These are phyloP conservation scores for Leptopilina clavipes DNA, from an alignment of 1,140 invertebrate species.

Conservation along the genomic window DNA sequence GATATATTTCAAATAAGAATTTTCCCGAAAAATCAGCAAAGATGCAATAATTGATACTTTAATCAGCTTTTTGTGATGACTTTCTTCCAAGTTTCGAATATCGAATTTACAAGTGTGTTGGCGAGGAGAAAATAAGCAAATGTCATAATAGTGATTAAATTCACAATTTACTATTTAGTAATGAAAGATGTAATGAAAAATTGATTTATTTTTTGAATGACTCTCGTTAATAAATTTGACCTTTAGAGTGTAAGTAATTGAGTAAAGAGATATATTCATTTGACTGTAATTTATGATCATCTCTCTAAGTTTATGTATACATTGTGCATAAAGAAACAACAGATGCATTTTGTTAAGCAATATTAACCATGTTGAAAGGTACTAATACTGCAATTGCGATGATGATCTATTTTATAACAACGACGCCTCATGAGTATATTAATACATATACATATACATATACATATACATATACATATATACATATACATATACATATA, in stretches of 20 bases:
- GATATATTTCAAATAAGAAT: too few species aligned
- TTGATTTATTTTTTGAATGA: not conserved
- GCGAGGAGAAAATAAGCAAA: too few species aligned
- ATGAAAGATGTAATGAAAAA: not conserved
- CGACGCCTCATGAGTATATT: not conserved
- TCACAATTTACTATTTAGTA: not conserved
- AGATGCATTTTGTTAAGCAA: slow-evolving; percentile 12
- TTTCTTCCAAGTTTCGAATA: too few species aligned
- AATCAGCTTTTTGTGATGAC: too few species aligned
- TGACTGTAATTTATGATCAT: not conserved
- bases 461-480: not conserved
- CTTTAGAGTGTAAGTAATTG: not conserved
- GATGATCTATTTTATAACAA: slow-evolving; percentile 15
- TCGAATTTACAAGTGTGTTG: too few species aligned
- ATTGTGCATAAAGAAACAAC: slow-evolving; percentile 2
- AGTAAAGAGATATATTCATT: not conserved
- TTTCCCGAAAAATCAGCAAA: too few species aligned
- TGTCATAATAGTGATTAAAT: not conserved
- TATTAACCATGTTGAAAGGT: not conserved
- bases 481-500: not conserved
- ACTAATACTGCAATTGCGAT: not conserved
- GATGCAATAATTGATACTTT: too few species aligned
- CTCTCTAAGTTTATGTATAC: not conserved
- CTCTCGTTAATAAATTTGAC: slow-evolving; percentile 3
- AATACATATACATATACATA: too few species aligned